A percentile compares a stretch with the other conserved stretches of the same genome.
These are phyloP conservation scores for Tipula unca DNA, from an alignment of 2,888 invertebrate species.

Conservation along the genomic window DNA sequence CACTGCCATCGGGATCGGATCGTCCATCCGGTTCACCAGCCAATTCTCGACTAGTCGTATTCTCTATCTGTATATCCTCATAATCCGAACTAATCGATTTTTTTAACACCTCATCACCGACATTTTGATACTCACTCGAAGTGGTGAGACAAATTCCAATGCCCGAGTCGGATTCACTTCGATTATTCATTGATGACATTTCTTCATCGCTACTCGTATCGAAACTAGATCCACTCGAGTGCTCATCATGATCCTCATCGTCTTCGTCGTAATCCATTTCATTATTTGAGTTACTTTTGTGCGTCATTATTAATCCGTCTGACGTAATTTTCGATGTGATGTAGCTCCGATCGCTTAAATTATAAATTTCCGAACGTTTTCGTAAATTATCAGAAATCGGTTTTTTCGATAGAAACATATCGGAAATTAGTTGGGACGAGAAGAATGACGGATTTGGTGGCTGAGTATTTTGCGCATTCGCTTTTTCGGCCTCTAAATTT, in stretches of 20 bases:
- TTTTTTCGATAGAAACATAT: conserved; percentile 39
- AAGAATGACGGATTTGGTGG: conserved; percentile 22
- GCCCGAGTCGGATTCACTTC: conserved; percentile 42
- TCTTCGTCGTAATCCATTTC: conserved; percentile 31
- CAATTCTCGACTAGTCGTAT: conserved; percentile 54
- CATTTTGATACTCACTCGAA: conserved; percentile 34
- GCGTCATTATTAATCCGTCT: conserved; percentile 40
- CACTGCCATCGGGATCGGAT: conserved; percentile 66
- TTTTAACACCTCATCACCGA: not conserved
- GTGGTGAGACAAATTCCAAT: conserved; percentile 40
- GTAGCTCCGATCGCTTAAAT: conserved; percentile 39
- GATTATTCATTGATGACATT: conserved; percentile 39
- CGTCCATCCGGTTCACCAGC: conserved; percentile 83
- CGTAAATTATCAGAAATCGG: conserved; percentile 20
- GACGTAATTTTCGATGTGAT: conserved; percentile 43
- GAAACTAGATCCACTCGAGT: conserved; percentile 40
- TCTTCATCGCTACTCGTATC: conserved; percentile 42
- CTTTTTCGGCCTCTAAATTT: conserved; percentile 36
- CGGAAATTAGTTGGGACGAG: conserved; percentile 40
- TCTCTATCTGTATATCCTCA: conserved; percentile 39
- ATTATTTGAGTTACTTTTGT: conserved; percentile 33
- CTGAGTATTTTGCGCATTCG: conserved; percentile 23
- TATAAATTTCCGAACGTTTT: conserved; percentile 26
- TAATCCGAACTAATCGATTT: conserved; percentile 35
- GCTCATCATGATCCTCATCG: conserved; percentile 32